phyloP scores from a whole-genome alignment of 2,888 invertebrate genomes.

The Drosophila stalkeri region DNA sequence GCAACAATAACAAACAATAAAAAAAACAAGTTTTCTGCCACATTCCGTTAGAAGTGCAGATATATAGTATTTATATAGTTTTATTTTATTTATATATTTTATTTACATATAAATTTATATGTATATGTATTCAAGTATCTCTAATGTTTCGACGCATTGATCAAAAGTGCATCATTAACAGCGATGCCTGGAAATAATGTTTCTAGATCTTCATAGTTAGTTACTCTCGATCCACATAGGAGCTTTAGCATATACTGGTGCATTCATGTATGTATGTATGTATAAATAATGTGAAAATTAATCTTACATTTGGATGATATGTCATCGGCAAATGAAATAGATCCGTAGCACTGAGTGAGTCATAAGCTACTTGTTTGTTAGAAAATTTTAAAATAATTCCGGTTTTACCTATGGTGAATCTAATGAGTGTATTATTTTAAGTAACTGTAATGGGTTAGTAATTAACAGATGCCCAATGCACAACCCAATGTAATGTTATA shows the following conservation, averaged over 20 bases:
- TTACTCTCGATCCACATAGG: not conserved
- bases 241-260: not conserved
- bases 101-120: not conserved
- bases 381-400: too few species aligned
- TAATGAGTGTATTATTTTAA: too few species aligned
- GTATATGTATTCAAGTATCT: too few species aligned
- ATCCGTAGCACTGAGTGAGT: too few species aligned
- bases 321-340: too few species aligned
- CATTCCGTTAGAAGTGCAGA: constrained; percentile 54
- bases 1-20: constrained; percentile 41
- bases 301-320: too few species aligned
- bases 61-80: constrained; percentile 8
- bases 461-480: too few species aligned
- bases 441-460: too few species aligned
- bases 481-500: too few species aligned
- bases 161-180: not conserved
- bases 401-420: too few species aligned
- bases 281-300: too few species aligned
- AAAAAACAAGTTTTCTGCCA: constrained; percentile 43
- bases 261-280: not conserved
- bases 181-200: not conserved
- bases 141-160: not conserved
- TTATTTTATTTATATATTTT: not conserved
- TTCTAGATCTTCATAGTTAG: not conserved
- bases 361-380: too few species aligned